These are phyloP conservation scores for Cantharis flavilabris DNA, from an alignment of 2,888 invertebrate genomes.

Conservation along the genomic window DNA sequence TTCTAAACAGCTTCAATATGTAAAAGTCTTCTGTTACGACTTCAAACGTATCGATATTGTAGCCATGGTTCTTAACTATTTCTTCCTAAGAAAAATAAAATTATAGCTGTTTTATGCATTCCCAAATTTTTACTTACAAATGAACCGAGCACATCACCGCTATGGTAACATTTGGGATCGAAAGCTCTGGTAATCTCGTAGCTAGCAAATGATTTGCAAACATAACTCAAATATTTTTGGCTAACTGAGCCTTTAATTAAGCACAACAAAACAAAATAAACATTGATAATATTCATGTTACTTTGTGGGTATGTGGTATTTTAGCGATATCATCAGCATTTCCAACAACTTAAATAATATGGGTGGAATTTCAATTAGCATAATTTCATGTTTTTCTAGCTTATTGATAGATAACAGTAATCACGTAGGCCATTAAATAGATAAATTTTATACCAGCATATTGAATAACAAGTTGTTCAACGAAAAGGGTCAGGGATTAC, in stretches of 20 bases:
- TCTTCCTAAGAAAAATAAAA: background rate
- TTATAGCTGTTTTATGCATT: no score
- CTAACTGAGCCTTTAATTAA: background rate
- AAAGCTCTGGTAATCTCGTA: background rate
- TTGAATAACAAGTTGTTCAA: no score
- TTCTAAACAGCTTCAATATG: slow-evolving; percentile 10
- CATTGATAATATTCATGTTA: background rate
- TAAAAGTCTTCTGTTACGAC: background rate
- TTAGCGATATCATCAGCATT: background rate
- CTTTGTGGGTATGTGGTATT: background rate
- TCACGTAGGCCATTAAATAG: no score
- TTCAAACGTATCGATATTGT: background rate
- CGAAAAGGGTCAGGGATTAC: no score
- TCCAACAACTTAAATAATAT: no score
- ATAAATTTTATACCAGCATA: no score
- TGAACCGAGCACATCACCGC: background rate
- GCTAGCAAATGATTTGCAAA: background rate
- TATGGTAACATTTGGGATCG: background rate
- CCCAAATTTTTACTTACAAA: background rate
- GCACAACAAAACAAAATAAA: background rate
- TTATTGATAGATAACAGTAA: background rate
- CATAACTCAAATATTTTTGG: background rate
- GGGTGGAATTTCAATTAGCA: background rate
- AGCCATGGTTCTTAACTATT: background rate
- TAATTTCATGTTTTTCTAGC: background rate